A percentile compares a stretch with the other conserved stretches of the same genome.
phyloP scores from a whole-genome alignment of 2,888 invertebrate genomes.

The Halictus ligatus region DNA sequence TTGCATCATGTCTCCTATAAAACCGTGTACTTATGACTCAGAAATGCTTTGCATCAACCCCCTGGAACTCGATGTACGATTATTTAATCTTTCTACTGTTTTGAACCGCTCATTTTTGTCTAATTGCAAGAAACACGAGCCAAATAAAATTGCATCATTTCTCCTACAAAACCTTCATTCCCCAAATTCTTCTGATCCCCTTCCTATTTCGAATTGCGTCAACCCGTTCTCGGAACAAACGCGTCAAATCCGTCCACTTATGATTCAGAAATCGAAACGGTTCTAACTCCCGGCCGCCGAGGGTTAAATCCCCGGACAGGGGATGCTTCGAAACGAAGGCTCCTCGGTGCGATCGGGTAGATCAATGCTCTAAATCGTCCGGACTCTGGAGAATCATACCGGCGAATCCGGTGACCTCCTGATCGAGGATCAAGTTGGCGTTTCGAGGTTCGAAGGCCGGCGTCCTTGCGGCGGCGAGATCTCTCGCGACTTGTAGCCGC shows the following conservation, averaged over 20 bases:
- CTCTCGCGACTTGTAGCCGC: not conserved
- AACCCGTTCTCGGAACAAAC: not conserved
- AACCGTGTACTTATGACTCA: too few species aligned
- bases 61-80: too few species aligned
- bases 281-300: not conserved
- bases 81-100: too few species aligned
- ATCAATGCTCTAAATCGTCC: not conserved
- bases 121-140: not conserved
- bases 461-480: not conserved
- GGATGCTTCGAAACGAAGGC: not conserved
- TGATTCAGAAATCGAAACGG: not conserved
- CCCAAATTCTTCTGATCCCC: not conserved
- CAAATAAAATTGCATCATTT: too few species aligned
- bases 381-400: not conserved
- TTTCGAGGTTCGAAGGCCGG: not conserved
- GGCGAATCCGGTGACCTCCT: not conserved
- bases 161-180: too few species aligned
- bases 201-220: too few species aligned
- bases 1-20: too few species aligned
- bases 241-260: not conserved
- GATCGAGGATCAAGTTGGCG: not conserved
- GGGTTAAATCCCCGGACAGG: not conserved
- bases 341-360: not conserved
- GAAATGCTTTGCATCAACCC: too few species aligned
- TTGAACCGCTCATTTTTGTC: not conserved